phyloP scores from a whole-genome alignment of 2,797 vertebrate species.

The Aselliscus stoliczkanus region DNA sequence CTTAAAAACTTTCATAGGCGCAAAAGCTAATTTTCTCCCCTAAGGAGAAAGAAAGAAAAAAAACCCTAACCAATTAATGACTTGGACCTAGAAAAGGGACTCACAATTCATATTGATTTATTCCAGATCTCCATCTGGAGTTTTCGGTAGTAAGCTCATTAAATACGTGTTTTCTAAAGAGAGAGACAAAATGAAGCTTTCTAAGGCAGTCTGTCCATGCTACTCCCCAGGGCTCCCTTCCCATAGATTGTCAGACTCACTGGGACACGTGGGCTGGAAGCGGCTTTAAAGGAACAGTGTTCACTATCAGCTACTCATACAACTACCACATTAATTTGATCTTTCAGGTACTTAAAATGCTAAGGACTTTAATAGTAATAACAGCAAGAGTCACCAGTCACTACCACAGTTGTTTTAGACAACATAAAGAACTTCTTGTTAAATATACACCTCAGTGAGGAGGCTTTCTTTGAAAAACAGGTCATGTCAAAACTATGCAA shows the following conservation, averaged over 20 bases:
- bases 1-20: neutral
- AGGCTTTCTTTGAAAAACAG: conserved; percentile 13
- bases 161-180: neutral
- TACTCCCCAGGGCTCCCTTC: no score
- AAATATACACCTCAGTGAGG: neutral
- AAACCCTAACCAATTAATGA: neutral
- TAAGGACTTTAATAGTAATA: neutral
- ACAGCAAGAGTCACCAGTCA: neutral
- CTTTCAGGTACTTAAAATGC: neutral
- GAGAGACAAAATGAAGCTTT: neutral
- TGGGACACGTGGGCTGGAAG: no score
- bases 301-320: neutral
- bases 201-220: no score
- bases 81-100: neutral
- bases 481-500: conserved; percentile 15
- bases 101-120: neutral
- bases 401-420: neutral
- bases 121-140: neutral
- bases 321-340: neutral
- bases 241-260: no score
- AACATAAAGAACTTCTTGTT: neutral
- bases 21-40: neutral
- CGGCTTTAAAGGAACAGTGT: neutral
- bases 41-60: neutral
- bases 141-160: no score